Conservation (phyloP, 2,113 vertebrate species). For the Emydura subglobosa region DNA sequence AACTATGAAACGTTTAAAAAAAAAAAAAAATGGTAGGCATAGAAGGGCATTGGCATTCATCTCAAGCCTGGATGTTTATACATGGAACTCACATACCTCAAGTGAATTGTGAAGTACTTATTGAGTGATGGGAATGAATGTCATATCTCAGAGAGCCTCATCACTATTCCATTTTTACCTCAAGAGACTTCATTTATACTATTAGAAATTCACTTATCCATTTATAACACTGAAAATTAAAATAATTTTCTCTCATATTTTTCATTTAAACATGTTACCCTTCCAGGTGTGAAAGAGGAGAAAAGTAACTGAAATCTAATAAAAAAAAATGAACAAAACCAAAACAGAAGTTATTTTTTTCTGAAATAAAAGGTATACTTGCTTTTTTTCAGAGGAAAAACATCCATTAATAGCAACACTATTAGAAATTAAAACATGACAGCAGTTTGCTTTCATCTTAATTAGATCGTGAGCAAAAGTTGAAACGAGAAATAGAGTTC, state of each 20-base stretch:
- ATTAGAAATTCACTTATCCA: constrained; percentile 57
- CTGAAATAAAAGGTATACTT: neutral
- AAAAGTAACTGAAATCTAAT: neutral
- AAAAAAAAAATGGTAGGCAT: constrained; percentile 23
- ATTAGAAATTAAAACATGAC: neutral
- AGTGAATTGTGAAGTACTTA: constrained; percentile 63
- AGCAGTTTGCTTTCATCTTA: neutral
- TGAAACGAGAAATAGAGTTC: neutral
- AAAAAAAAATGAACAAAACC: neutral
- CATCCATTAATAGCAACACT: neutral
- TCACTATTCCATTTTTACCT: constrained; percentile 54
- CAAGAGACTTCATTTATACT: constrained; percentile 50
- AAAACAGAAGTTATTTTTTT: neutral
- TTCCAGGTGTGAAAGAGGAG: neutral
- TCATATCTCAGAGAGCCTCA: constrained; percentile 36
- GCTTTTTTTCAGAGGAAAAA: neutral
- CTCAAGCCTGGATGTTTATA: constrained; percentile 50
- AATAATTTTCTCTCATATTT: constrained; percentile 15
- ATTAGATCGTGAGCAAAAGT: neutral
- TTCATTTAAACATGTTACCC: neutral
- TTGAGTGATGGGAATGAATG: constrained; percentile 47
- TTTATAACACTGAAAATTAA: constrained; percentile 34
- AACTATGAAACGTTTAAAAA: neutral
- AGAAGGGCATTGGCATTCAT: constrained; percentile 39
- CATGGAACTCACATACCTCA: neutral